phyloP scores from a whole-genome alignment of 1,140 invertebrate species.

The Megathymus violae region DNA sequence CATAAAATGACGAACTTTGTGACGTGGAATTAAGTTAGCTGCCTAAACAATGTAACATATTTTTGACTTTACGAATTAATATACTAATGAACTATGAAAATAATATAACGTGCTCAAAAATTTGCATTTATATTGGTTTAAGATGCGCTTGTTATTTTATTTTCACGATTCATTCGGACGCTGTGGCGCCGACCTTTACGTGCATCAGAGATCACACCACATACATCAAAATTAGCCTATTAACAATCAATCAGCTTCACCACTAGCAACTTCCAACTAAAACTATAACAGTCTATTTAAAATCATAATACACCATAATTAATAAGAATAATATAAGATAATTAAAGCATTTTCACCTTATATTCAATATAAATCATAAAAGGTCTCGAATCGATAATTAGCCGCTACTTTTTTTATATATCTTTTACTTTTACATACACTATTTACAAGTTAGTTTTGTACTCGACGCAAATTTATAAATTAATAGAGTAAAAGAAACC shows the following conservation, averaged over 20 bases:
- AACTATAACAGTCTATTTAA: conserved; percentile 82
- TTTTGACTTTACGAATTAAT: conserved; percentile 4
- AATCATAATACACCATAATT: conserved; percentile 80
- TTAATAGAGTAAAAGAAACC: conserved; percentile 65
- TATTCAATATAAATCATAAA: conserved; percentile 78
- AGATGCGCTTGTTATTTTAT: conserved; percentile 19
- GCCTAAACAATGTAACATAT: conserved; percentile 25
- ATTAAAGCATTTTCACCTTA: conserved; percentile 83
- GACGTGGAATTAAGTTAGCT: conserved; percentile 42
- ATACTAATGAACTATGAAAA: conserved; percentile 20
- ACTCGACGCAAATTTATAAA: conserved; percentile 71
- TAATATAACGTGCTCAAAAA: conserved; percentile 27
- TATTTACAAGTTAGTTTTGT: conserved; percentile 71
- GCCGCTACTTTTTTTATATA: conserved; percentile 67
- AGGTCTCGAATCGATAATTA: conserved; percentile 69
- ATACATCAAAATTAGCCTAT: conserved; percentile 34
- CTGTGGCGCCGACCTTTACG: conserved; percentile 18
- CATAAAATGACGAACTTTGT: conserved; percentile 50
- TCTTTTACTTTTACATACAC: conserved; percentile 67
- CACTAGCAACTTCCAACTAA: conserved; percentile 63
- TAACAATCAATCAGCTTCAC: conserved; percentile 59
- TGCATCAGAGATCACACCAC: conserved; percentile 30
- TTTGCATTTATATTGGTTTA: neutral
- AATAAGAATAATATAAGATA: conserved; percentile 77
- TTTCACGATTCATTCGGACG: conserved; percentile 5